Percentiles rank a stretch among this genome's conserved stretches.
phyloP scores from a whole-genome alignment of 2,888 invertebrate species.

The Spodoptera exigua region DNA sequence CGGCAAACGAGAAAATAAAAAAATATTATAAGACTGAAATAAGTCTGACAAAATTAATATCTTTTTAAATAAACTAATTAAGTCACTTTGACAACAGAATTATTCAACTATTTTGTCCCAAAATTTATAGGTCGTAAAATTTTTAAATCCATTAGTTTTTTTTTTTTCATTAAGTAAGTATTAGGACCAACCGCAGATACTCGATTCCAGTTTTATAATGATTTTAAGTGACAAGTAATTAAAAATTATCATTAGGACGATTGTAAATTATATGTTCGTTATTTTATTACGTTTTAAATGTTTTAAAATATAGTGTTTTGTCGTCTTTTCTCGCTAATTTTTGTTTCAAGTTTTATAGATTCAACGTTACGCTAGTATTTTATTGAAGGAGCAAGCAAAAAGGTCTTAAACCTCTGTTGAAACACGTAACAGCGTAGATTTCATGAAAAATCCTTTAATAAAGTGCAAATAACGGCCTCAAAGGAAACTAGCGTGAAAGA shows the following conservation, averaged over 20 bases:
- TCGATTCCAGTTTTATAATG: constrained; percentile 34
- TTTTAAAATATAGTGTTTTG: constrained; percentile 3
- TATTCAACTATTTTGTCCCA: constrained; percentile 18
- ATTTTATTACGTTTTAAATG: constrained; percentile 23
- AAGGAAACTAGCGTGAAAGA: too few species aligned
- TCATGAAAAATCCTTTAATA: too few species aligned
- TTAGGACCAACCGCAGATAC: constrained; percentile 52
- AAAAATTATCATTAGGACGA: constrained; percentile 34
- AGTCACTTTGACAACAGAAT: constrained; percentile 20
- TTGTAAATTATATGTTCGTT: constrained; percentile 33
- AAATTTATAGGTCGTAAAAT: constrained; percentile 54
- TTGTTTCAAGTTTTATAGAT: too few species aligned
- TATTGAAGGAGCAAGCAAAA: too few species aligned
- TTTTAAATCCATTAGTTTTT: constrained; percentile 26
- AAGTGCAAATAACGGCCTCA: too few species aligned
- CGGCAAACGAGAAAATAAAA: too few species aligned
- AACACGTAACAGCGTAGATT: too few species aligned
- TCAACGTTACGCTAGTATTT: too few species aligned
- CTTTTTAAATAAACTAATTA: constrained; percentile 31
- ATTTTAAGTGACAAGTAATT: constrained; percentile 51
- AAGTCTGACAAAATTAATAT: constrained; percentile 9
- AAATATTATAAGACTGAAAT: not conserved
- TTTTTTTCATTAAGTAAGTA: too few species aligned
- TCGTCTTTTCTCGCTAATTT: constrained; percentile 1
- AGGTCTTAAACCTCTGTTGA: too few species aligned